Evolutionary conservation across 2,113 vertebrate species (phyloP).

Genomic region (Atractosteus spatula): DNA sequence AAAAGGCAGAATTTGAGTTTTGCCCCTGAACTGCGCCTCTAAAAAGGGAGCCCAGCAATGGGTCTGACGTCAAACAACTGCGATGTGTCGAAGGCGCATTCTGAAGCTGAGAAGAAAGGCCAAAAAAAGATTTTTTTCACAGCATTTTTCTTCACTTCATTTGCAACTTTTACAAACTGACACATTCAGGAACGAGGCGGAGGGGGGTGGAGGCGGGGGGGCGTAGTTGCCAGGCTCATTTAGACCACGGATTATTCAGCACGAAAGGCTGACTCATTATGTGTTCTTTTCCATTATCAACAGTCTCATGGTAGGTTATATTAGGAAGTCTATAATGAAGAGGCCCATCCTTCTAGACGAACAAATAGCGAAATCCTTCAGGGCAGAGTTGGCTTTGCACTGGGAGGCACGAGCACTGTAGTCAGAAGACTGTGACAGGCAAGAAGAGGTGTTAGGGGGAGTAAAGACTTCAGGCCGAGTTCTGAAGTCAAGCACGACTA

Average conservation of each 20-base stretch:
- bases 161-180: slow-evolving; percentile 11
- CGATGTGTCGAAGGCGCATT: neutral
- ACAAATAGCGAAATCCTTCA: too few relatives aligned
- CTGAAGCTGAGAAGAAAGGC: slow-evolving; percentile 1
- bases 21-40: too few relatives aligned
- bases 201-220: neutral
- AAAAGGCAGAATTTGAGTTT: too few relatives aligned
- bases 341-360: too few relatives aligned
- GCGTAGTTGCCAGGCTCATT: neutral
- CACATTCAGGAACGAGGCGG: neutral
- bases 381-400: too few relatives aligned
- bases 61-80: slow-evolving; percentile 6
- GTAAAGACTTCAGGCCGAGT: too few relatives aligned
- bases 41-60: neutral
- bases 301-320: too few relatives aligned
- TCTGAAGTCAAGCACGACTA: too few relatives aligned
- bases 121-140: neutral
- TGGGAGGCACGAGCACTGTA: too few relatives aligned
- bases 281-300: neutral
- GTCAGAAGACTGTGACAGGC: too few relatives aligned
- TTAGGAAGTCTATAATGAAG: too few relatives aligned
- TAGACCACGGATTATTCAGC: neutral
- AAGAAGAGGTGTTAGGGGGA: too few relatives aligned
- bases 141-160: slow-evolving; percentile 19
- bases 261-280: neutral